Evolutionary conservation across 1,140 invertebrate species (phyloP), one percentile per base, ranked within the genome.

Genomic region (Monomorium pharaonis): DNA sequence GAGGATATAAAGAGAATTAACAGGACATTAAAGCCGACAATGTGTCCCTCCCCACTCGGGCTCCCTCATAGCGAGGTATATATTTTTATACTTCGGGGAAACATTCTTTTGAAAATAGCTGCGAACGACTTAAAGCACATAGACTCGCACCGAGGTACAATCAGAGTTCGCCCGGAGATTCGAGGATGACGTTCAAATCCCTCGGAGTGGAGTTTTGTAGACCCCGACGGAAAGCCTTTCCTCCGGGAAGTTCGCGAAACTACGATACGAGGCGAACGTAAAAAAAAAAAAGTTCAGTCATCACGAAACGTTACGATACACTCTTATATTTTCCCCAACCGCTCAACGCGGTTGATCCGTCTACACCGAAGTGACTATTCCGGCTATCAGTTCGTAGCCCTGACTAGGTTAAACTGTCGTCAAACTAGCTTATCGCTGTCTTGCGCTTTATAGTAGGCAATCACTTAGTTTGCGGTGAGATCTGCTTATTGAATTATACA

Each of bases 111-210:
- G 24, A 47, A 47, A 44, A 27, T 65, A 65, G 65, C 33, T 37
- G 9, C 16, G 51, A 80, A 37, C 21, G 54, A 72, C 37, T 60
- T 72, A 58, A 83, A 83, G 67, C 67, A 74, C 67, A 58, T 74
- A 72, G 67, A 81, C 77, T 54, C 63, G 77, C 77, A 24, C 37
- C 54, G 4, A 58, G 51, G n/a, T 72, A 58, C 67, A 83, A 74
- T 83, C 78, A 58, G 33, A 83, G 24, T 63, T 37, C 9, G 67
- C 18, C 37, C 18, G 27, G 49, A 81, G 49, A 81, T 83, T 72
- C 67, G 37, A 83, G 78, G 67, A 74, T 74, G 67, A 83, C 67
- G 67, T 74, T 56, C 42, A 83, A 74, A 83, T 83, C 78, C 67
- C 51, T 83, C 51, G 37, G 24, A 74, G 78, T 37, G 30, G 16